Evolutionary conservation across 2,113 vertebrate species (phyloP), one percentile per base, ranked within the genome.

Genomic region (Prunella himalayana): DNA sequence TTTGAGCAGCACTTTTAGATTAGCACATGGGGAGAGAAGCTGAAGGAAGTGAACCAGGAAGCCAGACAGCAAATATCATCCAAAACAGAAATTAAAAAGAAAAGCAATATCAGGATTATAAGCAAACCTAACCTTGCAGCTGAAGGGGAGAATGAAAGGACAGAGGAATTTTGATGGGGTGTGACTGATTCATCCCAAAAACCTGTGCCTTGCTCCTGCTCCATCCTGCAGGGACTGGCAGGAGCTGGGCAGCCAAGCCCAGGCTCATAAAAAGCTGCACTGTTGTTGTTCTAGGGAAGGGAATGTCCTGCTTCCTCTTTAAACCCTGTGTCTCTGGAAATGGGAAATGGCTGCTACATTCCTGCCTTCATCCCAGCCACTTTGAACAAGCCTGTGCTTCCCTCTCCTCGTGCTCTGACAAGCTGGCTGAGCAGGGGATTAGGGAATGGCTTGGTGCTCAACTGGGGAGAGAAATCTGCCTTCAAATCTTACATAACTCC

Each of bases 361-460:
- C 90, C 88, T 95, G 92, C 83, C 88, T 93, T 89, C 51, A 71
- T 95, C 92, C 89, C 0, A 0, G 47, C n/a, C 60, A 33, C 69
- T 72, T 88, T 91, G 89, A 86, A 84, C 8, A 27, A 68, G 86
- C 24, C 57, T 70, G 72, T 9, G 11, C 60, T 94, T 71, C 80
- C 92, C 91, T 78, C 61, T 79, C 42, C 64, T 68, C 18, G 11
- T n/a, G 54, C 95, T 94, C 53, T 84, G 93, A 86, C n/a, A 18
- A 90, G 92, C 71, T 6, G 8, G n/a, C 88, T 88, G 31, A 92
- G 92, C 82, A 57, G 69, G 82, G 82, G 90, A 93, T 95, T 83
- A 89, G 70, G 63, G 68, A 42, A 76, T 28, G 68, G 45, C 92
- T 86, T 50, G 18, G 65, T 50, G 68, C 90, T 37, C 88, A 49